Percentiles rank a stretch among this genome's conserved stretches.
phyloP scores from a whole-genome alignment of 2,797 vertebrate species.

The Eulemur coronatus region DNA sequence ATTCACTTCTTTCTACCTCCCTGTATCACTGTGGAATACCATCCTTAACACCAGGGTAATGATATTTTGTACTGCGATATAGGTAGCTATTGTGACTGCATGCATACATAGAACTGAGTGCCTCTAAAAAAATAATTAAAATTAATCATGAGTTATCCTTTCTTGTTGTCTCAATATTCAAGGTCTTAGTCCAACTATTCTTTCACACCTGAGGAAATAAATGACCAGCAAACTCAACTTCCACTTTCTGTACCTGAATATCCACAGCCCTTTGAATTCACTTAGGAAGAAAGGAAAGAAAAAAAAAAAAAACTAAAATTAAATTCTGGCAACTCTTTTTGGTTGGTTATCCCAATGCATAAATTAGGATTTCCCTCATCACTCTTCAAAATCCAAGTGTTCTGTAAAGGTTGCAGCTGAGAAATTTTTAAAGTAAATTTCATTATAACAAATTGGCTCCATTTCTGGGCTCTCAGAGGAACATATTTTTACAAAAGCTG shows the following conservation, averaged over 20 bases:
- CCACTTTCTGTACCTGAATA: background rate
- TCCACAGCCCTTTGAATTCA: background rate
- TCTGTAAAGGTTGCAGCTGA: background rate
- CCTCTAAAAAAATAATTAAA: background rate
- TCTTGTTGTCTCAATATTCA: background rate
- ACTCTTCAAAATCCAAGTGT: background rate
- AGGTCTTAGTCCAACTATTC: background rate
- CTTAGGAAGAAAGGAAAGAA: background rate
- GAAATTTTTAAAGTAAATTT: background rate
- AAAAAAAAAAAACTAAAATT: background rate
- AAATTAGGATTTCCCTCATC: background rate
- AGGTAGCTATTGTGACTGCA: background rate
- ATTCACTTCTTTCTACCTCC: background rate
- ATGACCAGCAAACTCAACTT: background rate
- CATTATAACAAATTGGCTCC: background rate
- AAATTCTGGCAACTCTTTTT: background rate
- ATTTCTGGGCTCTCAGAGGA: background rate
- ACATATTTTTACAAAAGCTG: background rate
- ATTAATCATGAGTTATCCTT: background rate
- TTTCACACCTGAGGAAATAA: background rate
- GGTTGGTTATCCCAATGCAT: background rate
- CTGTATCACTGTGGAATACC: background rate
- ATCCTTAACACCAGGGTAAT: background rate
- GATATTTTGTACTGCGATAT: background rate
- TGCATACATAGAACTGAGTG: background rate